Conservation (phyloP, 2,113 vertebrate species). For the Syngnathus typhle region DNA sequence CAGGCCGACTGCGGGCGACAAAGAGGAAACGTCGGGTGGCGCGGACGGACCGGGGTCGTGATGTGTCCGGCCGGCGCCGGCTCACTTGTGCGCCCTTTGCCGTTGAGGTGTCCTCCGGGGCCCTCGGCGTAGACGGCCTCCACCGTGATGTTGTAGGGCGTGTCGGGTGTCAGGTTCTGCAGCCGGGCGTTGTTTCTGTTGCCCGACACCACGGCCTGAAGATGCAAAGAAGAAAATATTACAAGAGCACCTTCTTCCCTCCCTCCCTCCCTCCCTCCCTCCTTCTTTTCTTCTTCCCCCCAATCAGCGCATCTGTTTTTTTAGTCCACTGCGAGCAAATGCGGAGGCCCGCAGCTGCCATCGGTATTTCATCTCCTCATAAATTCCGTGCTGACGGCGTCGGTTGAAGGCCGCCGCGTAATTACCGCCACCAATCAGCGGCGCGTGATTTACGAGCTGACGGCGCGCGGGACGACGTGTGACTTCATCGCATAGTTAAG, state of each 20-base stretch:
- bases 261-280: background rate
- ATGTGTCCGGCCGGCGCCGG: background rate
- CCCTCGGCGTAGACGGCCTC: slow-evolving; percentile 88
- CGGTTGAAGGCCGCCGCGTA: slow-evolving; percentile 34
- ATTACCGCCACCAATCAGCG: slow-evolving; percentile 30
- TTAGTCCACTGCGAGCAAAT: background rate
- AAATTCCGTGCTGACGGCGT: slow-evolving; percentile 28
- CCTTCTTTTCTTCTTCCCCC: no score
- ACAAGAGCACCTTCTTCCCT: no score
- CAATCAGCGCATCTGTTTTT: background rate
- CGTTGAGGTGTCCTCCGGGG: slow-evolving; percentile 80
- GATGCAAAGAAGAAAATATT: background rate
- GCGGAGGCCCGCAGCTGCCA: slow-evolving; percentile 2
- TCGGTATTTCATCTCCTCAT: slow-evolving; percentile 11
- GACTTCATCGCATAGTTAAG: slow-evolving; percentile 30
- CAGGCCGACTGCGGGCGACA: slow-evolving; percentile 74
- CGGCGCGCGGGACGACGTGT: slow-evolving; percentile 8
- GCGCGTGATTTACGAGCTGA: slow-evolving; percentile 22
- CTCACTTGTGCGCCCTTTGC: slow-evolving; percentile 86
- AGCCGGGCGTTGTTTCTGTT: slow-evolving; percentile 90
- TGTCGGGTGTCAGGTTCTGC: slow-evolving; percentile 82
- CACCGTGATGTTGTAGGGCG: slow-evolving; percentile 89
- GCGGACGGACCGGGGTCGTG: background rate
- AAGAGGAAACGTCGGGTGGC: background rate
- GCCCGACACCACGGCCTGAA: slow-evolving; percentile 84